phyloP scores from a whole-genome alignment of 1,140 invertebrate species.

The Cydia splendana region DNA sequence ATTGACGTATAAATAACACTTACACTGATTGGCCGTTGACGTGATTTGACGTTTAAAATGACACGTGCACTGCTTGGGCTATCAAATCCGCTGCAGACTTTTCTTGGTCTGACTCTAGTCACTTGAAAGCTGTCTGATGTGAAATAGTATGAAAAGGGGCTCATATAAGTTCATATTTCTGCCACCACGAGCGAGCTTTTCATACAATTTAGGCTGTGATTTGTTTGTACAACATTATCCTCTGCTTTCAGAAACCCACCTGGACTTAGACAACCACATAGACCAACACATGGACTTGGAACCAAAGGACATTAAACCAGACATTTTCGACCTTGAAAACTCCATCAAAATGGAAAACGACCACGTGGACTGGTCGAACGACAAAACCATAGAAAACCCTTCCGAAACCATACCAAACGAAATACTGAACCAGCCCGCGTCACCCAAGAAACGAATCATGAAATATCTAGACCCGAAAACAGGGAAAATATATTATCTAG shows the following conservation, averaged over 20 bases:
- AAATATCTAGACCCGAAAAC: constrained; percentile 72
- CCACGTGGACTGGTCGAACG: neutral
- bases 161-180: too few species aligned
- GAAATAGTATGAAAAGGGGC: too few species aligned
- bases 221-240: neutral
- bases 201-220: too few species aligned
- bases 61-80: too few species aligned
- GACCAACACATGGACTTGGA: constrained; percentile 22
- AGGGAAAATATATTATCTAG: constrained; percentile 72
- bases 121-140: too few species aligned
- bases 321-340: constrained; percentile 10
- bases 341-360: constrained; percentile 5
- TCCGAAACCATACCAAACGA: constrained; percentile 46
- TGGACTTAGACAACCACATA: constrained; percentile 22
- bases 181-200: too few species aligned
- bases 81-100: too few species aligned
- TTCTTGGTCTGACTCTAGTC: too few species aligned
- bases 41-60: too few species aligned
- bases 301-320: constrained; percentile 32
- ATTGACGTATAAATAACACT: too few species aligned
- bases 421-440: constrained; percentile 42
- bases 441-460: constrained; percentile 62
- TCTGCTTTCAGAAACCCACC: constrained; percentile 19
- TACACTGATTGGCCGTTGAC: too few species aligned
- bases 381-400: constrained; percentile 26